These are phyloP conservation scores for Sturmia bella DNA, from an alignment of 2,888 invertebrate genomes.

Conservation along the genomic window DNA sequence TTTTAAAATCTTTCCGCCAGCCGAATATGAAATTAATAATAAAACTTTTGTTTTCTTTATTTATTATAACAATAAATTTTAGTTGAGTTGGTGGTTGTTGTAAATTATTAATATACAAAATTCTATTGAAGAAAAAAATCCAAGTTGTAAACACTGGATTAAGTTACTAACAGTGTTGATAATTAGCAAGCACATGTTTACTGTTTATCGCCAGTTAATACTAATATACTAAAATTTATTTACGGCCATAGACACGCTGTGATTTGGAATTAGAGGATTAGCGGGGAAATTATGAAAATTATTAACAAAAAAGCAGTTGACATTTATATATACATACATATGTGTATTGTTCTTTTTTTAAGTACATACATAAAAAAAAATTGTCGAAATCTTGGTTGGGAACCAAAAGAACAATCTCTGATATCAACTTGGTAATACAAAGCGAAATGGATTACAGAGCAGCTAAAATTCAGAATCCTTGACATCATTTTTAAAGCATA, in stretches of 20 bases:
- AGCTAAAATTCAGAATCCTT: too few relatives aligned
- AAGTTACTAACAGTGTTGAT: constrained; percentile 53
- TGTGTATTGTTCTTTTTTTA: too few relatives aligned
- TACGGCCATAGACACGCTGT: constrained; percentile 2
- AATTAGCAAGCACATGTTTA: constrained; percentile 64
- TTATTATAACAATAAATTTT: background rate
- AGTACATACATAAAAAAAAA: too few relatives aligned
- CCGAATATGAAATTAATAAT: background rate
- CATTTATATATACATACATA: background rate
- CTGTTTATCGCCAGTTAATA: constrained; percentile 34
- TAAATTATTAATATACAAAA: constrained; percentile 54
- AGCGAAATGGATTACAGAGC: too few relatives aligned
- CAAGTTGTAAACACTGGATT: constrained; percentile 35
- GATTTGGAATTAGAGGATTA: background rate
- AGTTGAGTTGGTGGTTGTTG: constrained; percentile 41
- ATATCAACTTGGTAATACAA: too few relatives aligned
- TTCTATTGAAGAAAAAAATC: constrained; percentile 36
- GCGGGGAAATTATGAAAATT: background rate
- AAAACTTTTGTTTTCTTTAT: constrained; percentile 3
- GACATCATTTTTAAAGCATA: too few relatives aligned
- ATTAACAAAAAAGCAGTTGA: background rate
- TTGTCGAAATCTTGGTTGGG: too few relatives aligned
- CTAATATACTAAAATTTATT: background rate
- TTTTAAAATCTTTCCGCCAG: background rate
- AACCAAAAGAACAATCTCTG: too few relatives aligned